phyloP scores from a whole-genome alignment of 2,797 vertebrate genomes.

The Sebastes oblongus region DNA sequence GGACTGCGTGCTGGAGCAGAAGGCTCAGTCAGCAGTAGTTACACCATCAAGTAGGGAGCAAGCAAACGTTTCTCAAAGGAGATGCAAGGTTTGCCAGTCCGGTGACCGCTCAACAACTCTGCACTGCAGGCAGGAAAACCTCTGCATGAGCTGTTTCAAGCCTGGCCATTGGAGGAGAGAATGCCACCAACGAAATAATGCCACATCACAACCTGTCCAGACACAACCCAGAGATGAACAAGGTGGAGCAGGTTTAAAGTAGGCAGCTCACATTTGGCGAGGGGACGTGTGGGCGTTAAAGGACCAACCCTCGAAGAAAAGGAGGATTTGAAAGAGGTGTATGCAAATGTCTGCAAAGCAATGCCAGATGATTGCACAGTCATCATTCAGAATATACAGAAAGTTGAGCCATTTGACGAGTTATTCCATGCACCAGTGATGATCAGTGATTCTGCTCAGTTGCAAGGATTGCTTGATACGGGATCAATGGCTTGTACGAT shows the following conservation, averaged over 20 bases:
- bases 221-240: background rate
- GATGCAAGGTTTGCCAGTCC: background rate
- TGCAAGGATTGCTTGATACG: too few relatives aligned
- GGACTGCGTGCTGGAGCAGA: background rate
- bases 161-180: background rate
- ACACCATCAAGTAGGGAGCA: background rate
- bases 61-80: background rate
- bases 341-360: too few relatives aligned
- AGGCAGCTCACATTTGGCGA: too few relatives aligned
- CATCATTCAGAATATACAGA: too few relatives aligned
- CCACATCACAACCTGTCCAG: background rate
- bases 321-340: too few relatives aligned
- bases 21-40: background rate
- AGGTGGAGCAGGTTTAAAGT: background rate
- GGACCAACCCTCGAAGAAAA: too few relatives aligned
- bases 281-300: too few relatives aligned
- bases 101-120: background rate
- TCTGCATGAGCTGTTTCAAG: background rate
- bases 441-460: too few relatives aligned
- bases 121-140: background rate
- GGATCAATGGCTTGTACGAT: too few relatives aligned
- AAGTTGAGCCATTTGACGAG: too few relatives aligned
- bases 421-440: too few relatives aligned
- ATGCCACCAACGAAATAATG: background rate
- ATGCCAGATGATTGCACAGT: too few relatives aligned